phyloP scores from a whole-genome alignment of 2,888 invertebrate species.

The Sesia bembeciformis region DNA sequence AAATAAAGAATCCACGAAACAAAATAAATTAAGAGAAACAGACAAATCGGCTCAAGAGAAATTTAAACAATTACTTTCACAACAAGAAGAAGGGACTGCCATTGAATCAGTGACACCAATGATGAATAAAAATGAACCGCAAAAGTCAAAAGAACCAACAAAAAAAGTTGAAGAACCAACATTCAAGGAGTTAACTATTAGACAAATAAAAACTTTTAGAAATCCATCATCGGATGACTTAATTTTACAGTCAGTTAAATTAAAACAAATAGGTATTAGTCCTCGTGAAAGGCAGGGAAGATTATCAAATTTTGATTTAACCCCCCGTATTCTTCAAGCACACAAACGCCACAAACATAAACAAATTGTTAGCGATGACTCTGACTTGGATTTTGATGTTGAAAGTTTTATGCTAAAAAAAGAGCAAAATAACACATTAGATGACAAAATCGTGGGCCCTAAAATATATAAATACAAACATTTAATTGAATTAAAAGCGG shows the following conservation, averaged over 20 bases:
- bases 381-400: conserved; percentile 25
- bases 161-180: conserved; percentile 8
- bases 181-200: conserved; percentile 19
- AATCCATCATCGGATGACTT: conserved; percentile 21
- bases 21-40: conserved; percentile 3
- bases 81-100: conserved; percentile 4
- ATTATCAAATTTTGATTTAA: conserved; percentile 2
- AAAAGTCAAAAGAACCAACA: conserved; percentile 6
- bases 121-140: conserved; percentile 2
- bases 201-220: conserved; percentile 17
- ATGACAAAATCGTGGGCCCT: conserved; percentile 34
- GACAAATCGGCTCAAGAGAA: conserved; percentile 5
- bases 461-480: conserved; percentile 31
- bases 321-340: neutral
- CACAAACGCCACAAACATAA: conserved; percentile 9
- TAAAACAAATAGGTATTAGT: conserved; percentile 19
- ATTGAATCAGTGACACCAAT: conserved; percentile 5
- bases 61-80: conserved; percentile 1
- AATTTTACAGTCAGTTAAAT: conserved; percentile 24
- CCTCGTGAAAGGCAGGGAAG: neutral
- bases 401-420: conserved; percentile 15
- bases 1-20: conserved; percentile 2
- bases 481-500: conserved; percentile 9
- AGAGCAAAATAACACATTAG: conserved; percentile 5
- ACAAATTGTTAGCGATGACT: conserved; percentile 17